These are phyloP conservation scores for Labeo catla DNA, from an alignment of 2,113 vertebrate genomes.

Conservation along the genomic window DNA sequence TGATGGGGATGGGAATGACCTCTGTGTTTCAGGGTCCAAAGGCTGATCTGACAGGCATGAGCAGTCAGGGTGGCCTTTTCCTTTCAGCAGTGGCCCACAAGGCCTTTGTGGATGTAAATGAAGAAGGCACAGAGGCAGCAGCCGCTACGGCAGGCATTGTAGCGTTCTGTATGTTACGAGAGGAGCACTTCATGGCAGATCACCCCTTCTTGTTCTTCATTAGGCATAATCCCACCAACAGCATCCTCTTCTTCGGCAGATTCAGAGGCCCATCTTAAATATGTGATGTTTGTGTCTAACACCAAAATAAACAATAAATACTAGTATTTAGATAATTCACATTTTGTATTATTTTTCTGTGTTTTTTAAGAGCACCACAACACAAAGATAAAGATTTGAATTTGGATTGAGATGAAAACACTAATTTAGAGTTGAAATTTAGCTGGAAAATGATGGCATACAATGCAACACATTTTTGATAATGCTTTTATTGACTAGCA, in stretches of 20 bases:
- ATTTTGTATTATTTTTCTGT: not conserved
- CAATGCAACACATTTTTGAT: not conserved
- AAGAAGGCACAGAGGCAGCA: constrained; percentile 92
- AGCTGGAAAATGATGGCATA: not conserved
- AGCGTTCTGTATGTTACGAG: constrained; percentile 65
- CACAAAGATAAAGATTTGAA: not conserved
- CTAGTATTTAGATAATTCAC: not conserved
- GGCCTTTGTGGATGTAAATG: constrained; percentile 91
- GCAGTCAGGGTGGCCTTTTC: constrained; percentile 76
- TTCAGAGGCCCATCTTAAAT: constrained; percentile 69
- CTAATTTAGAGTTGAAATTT: not conserved
- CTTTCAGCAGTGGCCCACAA: constrained; percentile 88
- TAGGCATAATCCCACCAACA: constrained; percentile 84
- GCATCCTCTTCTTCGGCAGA: constrained; percentile 85
- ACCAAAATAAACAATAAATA: constrained; percentile 10
- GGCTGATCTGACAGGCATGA: constrained; percentile 90
- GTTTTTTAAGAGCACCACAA: not conserved
- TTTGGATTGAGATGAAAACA: not conserved
- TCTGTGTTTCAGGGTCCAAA: constrained; percentile 77
- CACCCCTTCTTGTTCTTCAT: constrained; percentile 95
- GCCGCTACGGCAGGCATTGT: constrained; percentile 82
- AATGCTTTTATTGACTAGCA: not conserved
- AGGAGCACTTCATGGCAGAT: constrained; percentile 82
- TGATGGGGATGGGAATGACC: constrained; percentile 80
- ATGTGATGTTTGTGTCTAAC: not conserved